Evolutionary conservation across 1,140 invertebrate species (phyloP), one percentile per base, ranked within the genome.

Genomic region (Ceratoteleas bidentatus): DNA sequence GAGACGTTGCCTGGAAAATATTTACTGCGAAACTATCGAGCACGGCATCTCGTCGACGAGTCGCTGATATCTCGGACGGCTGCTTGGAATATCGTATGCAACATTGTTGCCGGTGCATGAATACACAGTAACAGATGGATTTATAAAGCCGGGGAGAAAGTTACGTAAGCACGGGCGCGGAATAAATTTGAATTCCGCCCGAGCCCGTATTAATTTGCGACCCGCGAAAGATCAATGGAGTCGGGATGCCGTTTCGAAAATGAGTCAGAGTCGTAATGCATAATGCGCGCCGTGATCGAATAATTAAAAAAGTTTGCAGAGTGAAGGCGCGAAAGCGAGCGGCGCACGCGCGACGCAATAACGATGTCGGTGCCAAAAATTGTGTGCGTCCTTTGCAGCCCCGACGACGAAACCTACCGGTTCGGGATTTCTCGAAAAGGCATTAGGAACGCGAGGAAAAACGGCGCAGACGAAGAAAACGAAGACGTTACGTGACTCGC

Each of bases 401-500:
- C 52, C 32, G 43, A 40, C 14, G 53, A 34, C 50, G 65, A 73
- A 72, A 69, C 38, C 56, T 52, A 73, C 66, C 66, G 56, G 77
- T 82, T 74, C 70, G 69, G 62, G 75, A 84, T 84, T 84, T 62
- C 82, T 72, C 34, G 62, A 72, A 83, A 82, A 54, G 69, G 50
- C 57, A 78, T 83, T 75, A 83, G 57, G 60, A 65, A 76, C 54
- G 76, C 49, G 34, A 34, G 54, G 70, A 75, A 76, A 76, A 83
- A 81, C 56, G 54, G 47, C 66, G 15, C 61, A 60, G 66, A 72
- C 75, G 61, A 57, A 79, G 73, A 74, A 78, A 85, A 85, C 76
- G 81, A 83, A 83, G 80, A 85, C 64, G 73, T 79, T 85, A 85
- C 80, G 83, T 77, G 83, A 80, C 76, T 77, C 54, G 80, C 40